Evolutionary conservation across 2,797 vertebrate genomes (phyloP).

Genomic region (Pseudomugil gertrudae): DNA sequence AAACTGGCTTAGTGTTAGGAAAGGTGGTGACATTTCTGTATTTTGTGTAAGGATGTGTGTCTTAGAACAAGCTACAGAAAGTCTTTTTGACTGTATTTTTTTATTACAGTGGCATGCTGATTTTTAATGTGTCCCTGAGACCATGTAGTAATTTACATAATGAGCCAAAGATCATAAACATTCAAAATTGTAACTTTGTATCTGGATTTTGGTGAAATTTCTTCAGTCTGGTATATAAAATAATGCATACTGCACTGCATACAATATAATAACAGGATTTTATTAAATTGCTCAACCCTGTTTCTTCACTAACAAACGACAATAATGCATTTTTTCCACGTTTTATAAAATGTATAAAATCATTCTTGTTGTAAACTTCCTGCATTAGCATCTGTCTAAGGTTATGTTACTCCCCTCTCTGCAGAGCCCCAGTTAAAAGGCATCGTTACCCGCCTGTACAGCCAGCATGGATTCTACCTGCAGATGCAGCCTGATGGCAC

Average conservation of each 20-base stretch:
- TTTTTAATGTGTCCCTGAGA: neutral
- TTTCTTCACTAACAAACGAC: too few species aligned
- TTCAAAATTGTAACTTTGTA: neutral
- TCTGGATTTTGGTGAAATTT: neutral
- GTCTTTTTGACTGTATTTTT: neutral
- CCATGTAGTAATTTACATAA: neutral
- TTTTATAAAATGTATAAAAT: too few species aligned
- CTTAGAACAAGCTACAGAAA: neutral
- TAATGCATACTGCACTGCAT: neutral
- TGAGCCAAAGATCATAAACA: neutral
- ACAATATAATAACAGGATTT: neutral
- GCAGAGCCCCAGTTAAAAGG: constrained; percentile 99
- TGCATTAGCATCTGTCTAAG: constrained; percentile 13
- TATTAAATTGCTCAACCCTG: neutral
- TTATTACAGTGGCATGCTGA: neutral
- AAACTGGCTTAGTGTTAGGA: neutral
- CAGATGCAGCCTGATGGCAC: constrained; percentile 97
- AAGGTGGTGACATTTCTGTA: neutral
- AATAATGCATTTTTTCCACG: too few species aligned
- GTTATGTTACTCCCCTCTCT: constrained; percentile 23
- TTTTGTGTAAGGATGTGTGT: neutral
- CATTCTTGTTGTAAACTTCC: too few species aligned
- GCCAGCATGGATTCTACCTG: constrained; percentile 96
- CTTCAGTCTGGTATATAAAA: neutral
- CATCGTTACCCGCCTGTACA: constrained; percentile 96